Base-by-base conservation (phyloP, 2,888 invertebrate species). In the Lamproptera curius region DNA sequence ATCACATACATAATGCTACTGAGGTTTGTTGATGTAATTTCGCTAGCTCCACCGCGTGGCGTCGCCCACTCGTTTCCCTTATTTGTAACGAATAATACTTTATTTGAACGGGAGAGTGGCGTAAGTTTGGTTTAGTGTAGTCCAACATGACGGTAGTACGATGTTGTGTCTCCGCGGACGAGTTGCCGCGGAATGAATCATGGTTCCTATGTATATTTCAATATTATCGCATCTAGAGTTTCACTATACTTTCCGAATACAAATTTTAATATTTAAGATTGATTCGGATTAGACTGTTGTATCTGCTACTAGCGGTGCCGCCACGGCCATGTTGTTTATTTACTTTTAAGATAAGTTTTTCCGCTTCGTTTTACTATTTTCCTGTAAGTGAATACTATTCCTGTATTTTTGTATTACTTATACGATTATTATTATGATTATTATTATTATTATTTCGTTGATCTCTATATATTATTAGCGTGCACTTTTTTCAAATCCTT, bases 181-280 rank as follows among this genome's bases (percentile, higher is more conserved):
- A 62, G 57, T 64, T 74, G 64, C 82, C 83, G 84, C 85, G 87
- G 85, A 75, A 77, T 71, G 82, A 85, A 87, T 87, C 86, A 89
- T 88, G 88, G 88, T 89, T 89, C 88, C 88, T 89, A 89, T 88
- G 87, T 88, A 88, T 85, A 88, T 88, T 87, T 89, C 88, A 89
- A 87, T 87, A 86, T 86, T 85, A 83, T 81, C 84, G 86, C 87
- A 84, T 86, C 84, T 87, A 87, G 83, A 85, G 85, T 86, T 86
- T 87, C 85, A 84, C 82, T 85, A 83, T 86, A 85, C 85, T 87
- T 86, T 84, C 87, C 86, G 85, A 86, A 87, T 78, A 86, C 86
- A 85, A 85, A 85, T 86, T 86, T 84, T 86, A 86, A 85, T 85
- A 84, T 86, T 85, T 87, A 87, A 87, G 85, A 85, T 84, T 86